A percentile compares a stretch with the other conserved stretches of the same genome.
These are phyloP conservation scores for Glaucomys volans DNA, from an alignment of 2,113 vertebrate species.

Conservation along the genomic window DNA sequence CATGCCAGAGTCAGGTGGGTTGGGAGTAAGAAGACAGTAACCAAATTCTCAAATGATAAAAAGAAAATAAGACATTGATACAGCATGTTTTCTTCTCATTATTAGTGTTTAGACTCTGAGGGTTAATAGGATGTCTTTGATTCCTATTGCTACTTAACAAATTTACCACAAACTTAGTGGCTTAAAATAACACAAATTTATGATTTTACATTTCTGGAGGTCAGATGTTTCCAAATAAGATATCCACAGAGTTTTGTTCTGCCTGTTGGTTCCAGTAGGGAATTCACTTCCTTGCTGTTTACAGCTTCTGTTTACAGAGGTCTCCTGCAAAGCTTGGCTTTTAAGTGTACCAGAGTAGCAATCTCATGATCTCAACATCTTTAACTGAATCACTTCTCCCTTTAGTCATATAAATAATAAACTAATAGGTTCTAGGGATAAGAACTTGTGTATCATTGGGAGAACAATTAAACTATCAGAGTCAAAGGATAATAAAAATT, in stretches of 20 bases:
- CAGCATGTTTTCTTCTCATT: not conserved
- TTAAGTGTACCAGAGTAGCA: not conserved
- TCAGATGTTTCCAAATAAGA: not conserved
- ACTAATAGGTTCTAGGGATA: not conserved
- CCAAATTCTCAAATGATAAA: conserved; percentile 7
- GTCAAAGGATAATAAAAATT: conserved; percentile 11
- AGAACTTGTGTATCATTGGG: not conserved
- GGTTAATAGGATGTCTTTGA: not conserved
- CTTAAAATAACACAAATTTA: conserved; percentile 1
- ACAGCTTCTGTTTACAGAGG: too few relatives aligned
- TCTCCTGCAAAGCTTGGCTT: not conserved
- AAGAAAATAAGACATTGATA: not conserved
- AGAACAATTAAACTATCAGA: not conserved
- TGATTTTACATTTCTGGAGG: not conserved
- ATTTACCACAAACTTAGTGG: not conserved
- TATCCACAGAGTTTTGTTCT: not conserved
- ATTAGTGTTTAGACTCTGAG: conserved; percentile 12
- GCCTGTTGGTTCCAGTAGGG: not conserved
- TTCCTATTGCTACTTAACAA: conserved; percentile 15
- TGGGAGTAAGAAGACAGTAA: not conserved
- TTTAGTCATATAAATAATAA: not conserved
- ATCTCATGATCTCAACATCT: not conserved
- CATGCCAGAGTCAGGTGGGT: not conserved
- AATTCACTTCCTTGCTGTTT: not conserved
- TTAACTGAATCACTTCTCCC: not conserved